Conservation (phyloP, 2,113 vertebrate species). For the Poeciliopsis retropinna region DNA sequence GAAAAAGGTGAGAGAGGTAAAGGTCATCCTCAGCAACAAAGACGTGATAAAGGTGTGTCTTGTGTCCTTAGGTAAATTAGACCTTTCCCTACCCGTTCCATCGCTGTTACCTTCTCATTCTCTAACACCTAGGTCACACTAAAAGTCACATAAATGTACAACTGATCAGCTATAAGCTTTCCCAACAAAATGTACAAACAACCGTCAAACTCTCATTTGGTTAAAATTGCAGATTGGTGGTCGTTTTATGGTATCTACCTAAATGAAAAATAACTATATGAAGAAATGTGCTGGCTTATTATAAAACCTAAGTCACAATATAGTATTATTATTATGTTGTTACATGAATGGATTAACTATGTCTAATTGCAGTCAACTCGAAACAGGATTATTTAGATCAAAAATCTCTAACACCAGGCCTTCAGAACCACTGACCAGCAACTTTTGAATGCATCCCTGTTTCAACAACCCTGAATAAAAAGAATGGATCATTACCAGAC, state of each 20-base stretch:
- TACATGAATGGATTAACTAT: not conserved
- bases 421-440: no score
- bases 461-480: no score
- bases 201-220: no score
- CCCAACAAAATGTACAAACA: not conserved
- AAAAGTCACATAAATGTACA: not conserved
- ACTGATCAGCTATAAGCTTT: not conserved
- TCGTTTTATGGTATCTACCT: no score
- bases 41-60: slow-evolving; percentile 10
- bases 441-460: no score
- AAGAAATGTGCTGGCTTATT: not conserved
- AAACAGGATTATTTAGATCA: not conserved
- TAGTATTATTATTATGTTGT: not conserved
- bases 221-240: no score
- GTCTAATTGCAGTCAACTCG: not conserved
- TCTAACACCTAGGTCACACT: not conserved
- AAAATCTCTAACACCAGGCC: not conserved
- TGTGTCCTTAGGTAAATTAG: slow-evolving; percentile 17
- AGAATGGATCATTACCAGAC: no score
- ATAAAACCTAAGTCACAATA: not conserved
- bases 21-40: slow-evolving; percentile 50
- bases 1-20: slow-evolving; percentile 75
- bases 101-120: slow-evolving; percentile 2
- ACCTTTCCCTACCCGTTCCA: slow-evolving; percentile 27
- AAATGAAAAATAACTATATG: no score